Base-by-base conservation (phyloP, 2,113 vertebrate species). In the Rhodinocichla rosea region DNA sequence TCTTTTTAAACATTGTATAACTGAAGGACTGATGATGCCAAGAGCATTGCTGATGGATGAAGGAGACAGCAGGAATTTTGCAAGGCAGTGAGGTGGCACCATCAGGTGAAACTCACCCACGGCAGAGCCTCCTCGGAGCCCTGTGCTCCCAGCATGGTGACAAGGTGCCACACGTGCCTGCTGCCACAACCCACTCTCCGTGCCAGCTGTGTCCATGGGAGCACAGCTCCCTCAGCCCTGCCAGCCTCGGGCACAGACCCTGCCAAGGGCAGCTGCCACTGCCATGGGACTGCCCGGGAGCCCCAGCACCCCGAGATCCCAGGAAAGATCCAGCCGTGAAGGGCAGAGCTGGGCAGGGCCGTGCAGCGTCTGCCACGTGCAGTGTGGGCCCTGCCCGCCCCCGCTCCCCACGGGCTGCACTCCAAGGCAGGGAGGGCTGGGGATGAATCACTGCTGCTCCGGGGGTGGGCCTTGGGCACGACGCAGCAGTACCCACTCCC, bases 61-160 rank as follows among this genome's bases (percentile, higher is more conserved):
- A 60, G 75, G 63, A 90, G 78, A 40, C 63, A 93, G 67, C 55
- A 93, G 88, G 57, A 42, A 53, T 83, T 76, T 20, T 85, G 70
- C 49, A 42, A 92, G 71, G 79, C 83, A 90, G 47, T 63, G 83
- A 93, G 45, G 71, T 94, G 82, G 82, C 88, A 83, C 45, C 71
- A 80, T 77, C 83, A 94, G 96, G 95, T 92, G 94, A 90, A 83
- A 77, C 24, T 76, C 90, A 47, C 83, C 86, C 95, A 50, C 71
- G 19, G 88, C 83, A 70, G 67, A 88, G 55, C 67, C 67, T 88
- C 47, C 87, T 79, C 0, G 0, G 74, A 75, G 56, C 53, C 32
- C 47, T 53, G 74, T 0, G 6, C 88, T 87, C 49, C 45, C 18
- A 14, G 53, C 75, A n/a, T 2, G 15, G 78, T 0, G 8, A 47